phyloP scores from a whole-genome alignment of 2,797 vertebrate species.

The Graptemys geographica region DNA sequence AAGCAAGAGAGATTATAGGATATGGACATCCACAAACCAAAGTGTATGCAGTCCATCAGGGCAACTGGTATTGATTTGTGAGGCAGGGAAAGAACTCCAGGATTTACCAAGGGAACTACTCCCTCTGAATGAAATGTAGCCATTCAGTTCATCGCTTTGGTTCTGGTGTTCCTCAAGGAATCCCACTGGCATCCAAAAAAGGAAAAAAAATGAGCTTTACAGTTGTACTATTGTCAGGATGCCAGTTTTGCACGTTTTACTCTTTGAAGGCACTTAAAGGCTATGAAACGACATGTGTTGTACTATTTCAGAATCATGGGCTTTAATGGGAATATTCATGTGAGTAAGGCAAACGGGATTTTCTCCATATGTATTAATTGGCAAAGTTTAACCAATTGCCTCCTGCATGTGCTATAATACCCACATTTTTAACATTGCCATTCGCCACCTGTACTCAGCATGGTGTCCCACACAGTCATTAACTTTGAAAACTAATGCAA shows the following conservation, averaged over 20 bases:
- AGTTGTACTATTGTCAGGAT: conserved; percentile 29
- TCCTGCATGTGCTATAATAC: conserved; percentile 1
- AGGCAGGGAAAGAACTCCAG: background rate
- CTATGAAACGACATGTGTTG: background rate
- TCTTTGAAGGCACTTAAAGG: conserved; percentile 49
- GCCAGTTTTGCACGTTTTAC: conserved; percentile 41
- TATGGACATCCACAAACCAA: background rate
- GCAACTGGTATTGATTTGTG: background rate
- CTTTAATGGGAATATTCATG: background rate
- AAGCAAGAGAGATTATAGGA: background rate
- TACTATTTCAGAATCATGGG: background rate
- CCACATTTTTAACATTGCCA: conserved; percentile 59
- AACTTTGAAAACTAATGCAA: conserved; percentile 76
- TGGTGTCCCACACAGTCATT: conserved; percentile 77
- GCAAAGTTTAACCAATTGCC: conserved; percentile 54
- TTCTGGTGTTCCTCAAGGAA: background rate
- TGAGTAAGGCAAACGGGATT: background rate
- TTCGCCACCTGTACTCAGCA: conserved; percentile 81
- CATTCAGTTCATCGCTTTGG: background rate
- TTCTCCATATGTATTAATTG: conserved; percentile 54
- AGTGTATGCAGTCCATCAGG: background rate
- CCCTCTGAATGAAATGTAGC: background rate
- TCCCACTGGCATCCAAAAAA: background rate
- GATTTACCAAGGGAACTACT: conserved; percentile 13
- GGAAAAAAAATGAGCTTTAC: conserved; percentile 52